Conservation (phyloP, 1,140 invertebrate genomes). For the Tetranychus cinnabarinus region DNA sequence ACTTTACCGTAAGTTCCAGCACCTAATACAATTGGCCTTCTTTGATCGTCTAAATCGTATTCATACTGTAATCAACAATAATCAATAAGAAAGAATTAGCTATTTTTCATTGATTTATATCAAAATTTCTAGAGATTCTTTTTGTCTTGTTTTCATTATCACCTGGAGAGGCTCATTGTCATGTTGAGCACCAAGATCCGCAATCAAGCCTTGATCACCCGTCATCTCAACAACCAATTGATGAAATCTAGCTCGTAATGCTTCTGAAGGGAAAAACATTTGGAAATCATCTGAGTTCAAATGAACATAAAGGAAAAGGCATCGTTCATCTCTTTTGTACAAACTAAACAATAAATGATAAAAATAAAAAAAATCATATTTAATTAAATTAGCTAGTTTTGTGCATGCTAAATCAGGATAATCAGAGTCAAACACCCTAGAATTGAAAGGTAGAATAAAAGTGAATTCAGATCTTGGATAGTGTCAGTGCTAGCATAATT, state of each 20-base stretch:
- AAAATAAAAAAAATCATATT: not conserved
- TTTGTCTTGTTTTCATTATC: slow-evolving; percentile 4
- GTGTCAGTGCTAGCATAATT: too few relatives aligned
- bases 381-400: not conserved
- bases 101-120: not conserved
- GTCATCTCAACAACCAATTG: slow-evolving; percentile 43
- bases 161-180: slow-evolving; percentile 43
- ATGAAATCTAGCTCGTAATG: slow-evolving; percentile 57
- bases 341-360: slow-evolving; percentile 29
- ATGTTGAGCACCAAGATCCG: slow-evolving; percentile 36
- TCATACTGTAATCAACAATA: slow-evolving; percentile 42
- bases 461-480: too few relatives aligned
- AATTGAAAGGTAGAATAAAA: too few relatives aligned
- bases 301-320: slow-evolving; percentile 88
- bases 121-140: not conserved
- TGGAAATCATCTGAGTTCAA: slow-evolving; percentile 97
- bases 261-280: slow-evolving; percentile 79
- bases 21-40: slow-evolving; percentile 62
- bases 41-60: slow-evolving; percentile 80
- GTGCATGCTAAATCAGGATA: too few relatives aligned
- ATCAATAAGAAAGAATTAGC: not conserved
- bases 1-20: slow-evolving; percentile 85
- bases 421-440: too few relatives aligned
- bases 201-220: slow-evolving; percentile 50
- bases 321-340: slow-evolving; percentile 84